A percentile compares a stretch with the other conserved stretches of the same genome.
These are phyloP conservation scores for Zaprionus nigranus DNA, from an alignment of 1,140 invertebrate genomes.

Conservation along the genomic window DNA sequence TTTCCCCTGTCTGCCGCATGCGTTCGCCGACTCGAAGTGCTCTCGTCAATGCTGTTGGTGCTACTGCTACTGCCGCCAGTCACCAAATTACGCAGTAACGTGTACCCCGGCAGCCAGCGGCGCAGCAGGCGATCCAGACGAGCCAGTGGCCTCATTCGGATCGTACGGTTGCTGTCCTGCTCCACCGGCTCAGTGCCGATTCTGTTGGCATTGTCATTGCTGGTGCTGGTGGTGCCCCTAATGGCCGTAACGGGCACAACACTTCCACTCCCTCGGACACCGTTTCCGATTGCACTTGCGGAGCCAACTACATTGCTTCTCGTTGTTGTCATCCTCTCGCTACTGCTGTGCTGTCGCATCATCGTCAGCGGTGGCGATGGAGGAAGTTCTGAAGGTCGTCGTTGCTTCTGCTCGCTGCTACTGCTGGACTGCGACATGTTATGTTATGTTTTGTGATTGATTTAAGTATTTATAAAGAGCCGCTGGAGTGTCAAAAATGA, in stretches of 20 bases:
- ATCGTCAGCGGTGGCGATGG: too few relatives aligned
- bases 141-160: neutral
- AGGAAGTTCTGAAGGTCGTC: neutral
- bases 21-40: neutral
- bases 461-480: neutral
- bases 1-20: neutral
- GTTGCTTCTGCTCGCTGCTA: neutral
- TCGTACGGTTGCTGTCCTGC: neutral
- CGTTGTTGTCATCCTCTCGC: neutral
- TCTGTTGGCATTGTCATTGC: neutral
- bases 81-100: neutral
- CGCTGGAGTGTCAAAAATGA: neutral
- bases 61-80: neutral
- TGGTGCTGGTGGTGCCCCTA: neutral
- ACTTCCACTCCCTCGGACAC: neutral
- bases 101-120: constrained; percentile 1
- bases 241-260: too few relatives aligned
- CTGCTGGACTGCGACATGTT: constrained; percentile 19
- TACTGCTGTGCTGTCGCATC: neutral
- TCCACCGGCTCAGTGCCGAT: neutral
- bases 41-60: neutral
- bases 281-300: neutral
- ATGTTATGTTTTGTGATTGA: neutral
- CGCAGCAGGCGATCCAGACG: constrained; percentile 1
- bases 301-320: neutral